Percentiles rank a stretch among this genome's conserved stretches.
These are phyloP conservation scores for Chalcis sispes DNA, from an alignment of 2,888 invertebrate species.

Conservation along the genomic window DNA sequence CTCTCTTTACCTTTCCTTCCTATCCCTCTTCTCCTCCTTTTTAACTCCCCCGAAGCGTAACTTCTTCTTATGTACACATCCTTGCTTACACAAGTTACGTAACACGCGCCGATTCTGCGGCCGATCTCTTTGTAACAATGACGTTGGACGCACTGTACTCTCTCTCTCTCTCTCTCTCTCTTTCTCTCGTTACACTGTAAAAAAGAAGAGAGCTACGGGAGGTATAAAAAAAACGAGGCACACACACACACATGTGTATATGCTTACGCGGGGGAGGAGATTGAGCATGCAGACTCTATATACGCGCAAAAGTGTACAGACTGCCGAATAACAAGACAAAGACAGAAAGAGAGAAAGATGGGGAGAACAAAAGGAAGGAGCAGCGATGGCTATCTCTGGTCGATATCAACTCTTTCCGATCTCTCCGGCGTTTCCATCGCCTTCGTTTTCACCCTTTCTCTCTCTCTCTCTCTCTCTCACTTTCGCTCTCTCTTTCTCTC, in stretches of 20 bases:
- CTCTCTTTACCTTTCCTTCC: background rate
- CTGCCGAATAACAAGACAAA: slow-evolving; percentile 15
- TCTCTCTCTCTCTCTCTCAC: background rate
- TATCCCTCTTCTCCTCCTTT: background rate
- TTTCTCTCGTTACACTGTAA: background rate
- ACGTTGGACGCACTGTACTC: slow-evolving; percentile 11
- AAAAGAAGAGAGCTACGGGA: background rate
- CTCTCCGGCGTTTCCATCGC: slow-evolving; percentile 10
- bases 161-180: slow-evolving; percentile 2
- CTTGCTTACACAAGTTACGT: background rate
- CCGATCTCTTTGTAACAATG: slow-evolving; percentile 46
- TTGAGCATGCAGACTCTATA: background rate
- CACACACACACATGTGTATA: background rate
- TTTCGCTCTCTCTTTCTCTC: background rate
- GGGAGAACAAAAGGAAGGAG: slow-evolving; percentile 45
- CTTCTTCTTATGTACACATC: background rate
- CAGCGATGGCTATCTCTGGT: slow-evolving; percentile 44
- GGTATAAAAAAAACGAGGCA: background rate
- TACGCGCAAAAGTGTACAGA: background rate
- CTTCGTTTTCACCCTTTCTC: background rate
- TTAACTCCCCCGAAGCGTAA: background rate
- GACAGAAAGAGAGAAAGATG: slow-evolving; percentile 9
- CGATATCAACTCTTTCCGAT: slow-evolving; percentile 45
- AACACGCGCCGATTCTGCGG: background rate
- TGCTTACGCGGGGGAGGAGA: background rate